Conservation (phyloP, 92 coral and sea anemone genomes). For the Parazoanthus atlanticus region DNA sequence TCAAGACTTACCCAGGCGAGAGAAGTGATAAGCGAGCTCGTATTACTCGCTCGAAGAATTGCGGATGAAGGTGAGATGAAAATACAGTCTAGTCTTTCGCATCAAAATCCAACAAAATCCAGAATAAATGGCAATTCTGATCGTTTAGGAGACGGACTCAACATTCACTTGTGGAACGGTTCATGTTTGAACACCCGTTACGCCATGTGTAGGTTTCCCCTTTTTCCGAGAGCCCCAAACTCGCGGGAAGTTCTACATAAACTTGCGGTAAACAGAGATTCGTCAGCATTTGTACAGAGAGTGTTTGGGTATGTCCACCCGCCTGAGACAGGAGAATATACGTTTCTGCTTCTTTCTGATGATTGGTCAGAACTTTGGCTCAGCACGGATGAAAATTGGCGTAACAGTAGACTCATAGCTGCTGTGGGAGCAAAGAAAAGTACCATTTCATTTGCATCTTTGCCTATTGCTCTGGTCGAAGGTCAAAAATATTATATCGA, state of each 20-base stretch:
- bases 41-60: background rate
- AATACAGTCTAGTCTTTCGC: background rate
- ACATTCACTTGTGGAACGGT: background rate
- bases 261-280: background rate
- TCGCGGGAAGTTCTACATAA: background rate
- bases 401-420: background rate
- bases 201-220: background rate
- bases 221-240: background rate
- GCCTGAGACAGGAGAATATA: background rate
- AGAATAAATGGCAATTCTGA: background rate
- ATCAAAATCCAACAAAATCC: background rate
- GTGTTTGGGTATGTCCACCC: background rate
- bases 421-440: background rate
- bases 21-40: background rate
- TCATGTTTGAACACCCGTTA: background rate
- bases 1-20: background rate
- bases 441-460: background rate
- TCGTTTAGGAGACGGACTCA: background rate
- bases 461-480: background rate
- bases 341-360: background rate
- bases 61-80: background rate
- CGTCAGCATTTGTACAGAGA: background rate
- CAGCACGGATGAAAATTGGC: conserved; percentile 4
- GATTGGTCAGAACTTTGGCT: conserved; percentile 11
- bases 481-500: background rate